A percentile compares a stretch with the other conserved stretches of the same genome.
Conservation (phyloP, 2,113 vertebrate genomes). For the Ciconia boyciana region DNA sequence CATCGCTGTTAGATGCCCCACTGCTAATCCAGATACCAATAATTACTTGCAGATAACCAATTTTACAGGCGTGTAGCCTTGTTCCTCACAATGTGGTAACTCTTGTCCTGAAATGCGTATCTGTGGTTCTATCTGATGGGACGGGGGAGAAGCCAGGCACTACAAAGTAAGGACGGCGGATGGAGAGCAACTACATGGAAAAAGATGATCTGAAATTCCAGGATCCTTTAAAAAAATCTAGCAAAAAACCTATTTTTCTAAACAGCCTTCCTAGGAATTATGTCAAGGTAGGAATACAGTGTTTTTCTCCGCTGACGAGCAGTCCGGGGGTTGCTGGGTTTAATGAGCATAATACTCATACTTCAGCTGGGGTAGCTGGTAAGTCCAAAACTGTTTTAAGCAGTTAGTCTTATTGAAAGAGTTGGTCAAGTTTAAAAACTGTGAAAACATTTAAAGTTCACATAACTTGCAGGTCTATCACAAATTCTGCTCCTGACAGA, state of each 20-base stretch:
- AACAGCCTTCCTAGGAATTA: neutral
- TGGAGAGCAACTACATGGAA: neutral
- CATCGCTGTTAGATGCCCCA: neutral
- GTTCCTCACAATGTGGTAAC: neutral
- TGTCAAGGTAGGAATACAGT: neutral
- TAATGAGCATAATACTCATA: neutral
- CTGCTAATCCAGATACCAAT: neutral
- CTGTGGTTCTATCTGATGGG: neutral
- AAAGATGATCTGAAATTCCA: neutral
- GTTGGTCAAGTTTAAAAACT: constrained; percentile 18
- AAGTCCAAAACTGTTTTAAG: neutral
- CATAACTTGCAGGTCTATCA: constrained; percentile 66
- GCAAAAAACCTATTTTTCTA: neutral
- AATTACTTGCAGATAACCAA: neutral
- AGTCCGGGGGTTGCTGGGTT: neutral
- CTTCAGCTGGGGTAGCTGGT: neutral
- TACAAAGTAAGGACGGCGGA: neutral
- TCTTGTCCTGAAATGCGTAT: neutral
- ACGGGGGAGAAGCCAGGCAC: neutral
- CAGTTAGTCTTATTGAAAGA: neutral
- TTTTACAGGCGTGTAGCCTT: neutral
- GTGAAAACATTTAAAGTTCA: constrained; percentile 50
- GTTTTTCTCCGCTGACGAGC: neutral
- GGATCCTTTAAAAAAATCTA: neutral
- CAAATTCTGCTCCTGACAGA: constrained; percentile 44